Evolutionary conservation across 1,140 invertebrate species (phyloP), one percentile per base, ranked within the genome.

Genomic region (Drosophila nasuta): DNA sequence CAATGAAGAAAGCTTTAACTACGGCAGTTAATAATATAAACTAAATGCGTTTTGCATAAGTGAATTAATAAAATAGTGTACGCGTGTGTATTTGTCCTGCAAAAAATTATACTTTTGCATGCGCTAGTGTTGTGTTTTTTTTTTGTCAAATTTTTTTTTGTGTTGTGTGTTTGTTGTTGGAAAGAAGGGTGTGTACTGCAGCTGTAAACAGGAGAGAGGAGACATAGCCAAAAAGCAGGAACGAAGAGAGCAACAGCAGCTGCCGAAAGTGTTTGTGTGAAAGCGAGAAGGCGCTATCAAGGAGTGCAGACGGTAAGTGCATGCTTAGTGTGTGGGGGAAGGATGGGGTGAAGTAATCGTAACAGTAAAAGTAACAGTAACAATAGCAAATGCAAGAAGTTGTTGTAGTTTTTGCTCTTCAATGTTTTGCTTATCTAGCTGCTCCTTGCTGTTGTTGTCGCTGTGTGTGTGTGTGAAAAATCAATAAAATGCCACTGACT

Each of bases 401-500:
- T 75, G 25, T 33, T n/a, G 43, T 13, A 11, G 45, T 56, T 57
- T 35, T 57, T 57, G 54, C 7, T 25, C 48, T 75, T 11, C 28
- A 63, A 51, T 65, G 30, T 56, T 33, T 41, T 30, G 30, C 49
- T 62, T 54, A 51, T 63, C 57, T 49, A 17, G 41, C 33, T 15
- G 57, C 69, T 83, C 64, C 78, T 52, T 68, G 13, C 65, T 69
- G 30, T 28, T 60, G 20, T 33, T n/a, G 3, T 25, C 20, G 20
- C 7, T 41, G 45, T 25, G 13, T 66, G 70, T 79, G 60, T 73
- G 79, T 79, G 81, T 75, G 81, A 86, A 85, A 85, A 85, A 85
- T 85, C 81, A 85, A 85, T 85, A 85, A 80, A 74, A 81, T 52
- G 75, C 46, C 70, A 68, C 52, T 63, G 41, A 11, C 5, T 38